Conservation (phyloP, 2,113 vertebrate genomes). For the Amphilophus citrinellus region DNA sequence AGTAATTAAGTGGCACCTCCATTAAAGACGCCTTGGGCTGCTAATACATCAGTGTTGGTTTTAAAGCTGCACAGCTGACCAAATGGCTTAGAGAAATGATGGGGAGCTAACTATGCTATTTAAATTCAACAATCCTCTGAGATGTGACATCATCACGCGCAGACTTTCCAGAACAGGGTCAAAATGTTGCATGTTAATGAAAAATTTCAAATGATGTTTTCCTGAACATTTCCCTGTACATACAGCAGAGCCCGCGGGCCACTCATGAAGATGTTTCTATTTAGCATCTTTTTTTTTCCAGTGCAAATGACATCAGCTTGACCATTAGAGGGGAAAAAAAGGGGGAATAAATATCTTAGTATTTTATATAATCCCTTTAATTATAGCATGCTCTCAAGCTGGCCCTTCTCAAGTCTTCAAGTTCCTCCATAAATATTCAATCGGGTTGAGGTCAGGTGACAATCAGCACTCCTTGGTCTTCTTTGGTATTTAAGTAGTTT, state of each 20-base stretch:
- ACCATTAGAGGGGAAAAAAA: not conserved
- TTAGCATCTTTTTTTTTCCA: too few relatives aligned
- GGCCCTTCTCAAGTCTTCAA: conserved; percentile 6
- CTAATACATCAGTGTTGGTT: conserved; percentile 30
- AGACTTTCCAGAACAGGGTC: not conserved
- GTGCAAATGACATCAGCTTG: not conserved
- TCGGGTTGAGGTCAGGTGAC: not conserved
- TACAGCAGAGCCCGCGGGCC: not conserved
- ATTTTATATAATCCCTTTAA: not conserved
- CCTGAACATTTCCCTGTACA: too few relatives aligned
- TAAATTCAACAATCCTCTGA: conserved; percentile 39
- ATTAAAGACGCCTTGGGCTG: conserved; percentile 43
- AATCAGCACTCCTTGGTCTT: not conserved
- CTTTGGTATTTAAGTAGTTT: not conserved
- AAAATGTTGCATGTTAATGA: not conserved
- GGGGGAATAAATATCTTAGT: not conserved
- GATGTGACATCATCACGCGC: not conserved
- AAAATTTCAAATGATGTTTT: not conserved
- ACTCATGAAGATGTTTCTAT: not conserved
- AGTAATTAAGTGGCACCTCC: conserved; percentile 56
- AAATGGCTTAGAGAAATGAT: conserved; percentile 32
- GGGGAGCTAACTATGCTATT: conserved; percentile 33
- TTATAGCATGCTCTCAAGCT: not conserved
- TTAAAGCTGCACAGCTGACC: conserved; percentile 24
- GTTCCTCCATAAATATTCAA: not conserved